A percentile compares a stretch with the other conserved stretches of the same genome.
Evolutionary conservation across 1,140 invertebrate species (phyloP).

Genomic region (Argopecten irradians): DNA sequence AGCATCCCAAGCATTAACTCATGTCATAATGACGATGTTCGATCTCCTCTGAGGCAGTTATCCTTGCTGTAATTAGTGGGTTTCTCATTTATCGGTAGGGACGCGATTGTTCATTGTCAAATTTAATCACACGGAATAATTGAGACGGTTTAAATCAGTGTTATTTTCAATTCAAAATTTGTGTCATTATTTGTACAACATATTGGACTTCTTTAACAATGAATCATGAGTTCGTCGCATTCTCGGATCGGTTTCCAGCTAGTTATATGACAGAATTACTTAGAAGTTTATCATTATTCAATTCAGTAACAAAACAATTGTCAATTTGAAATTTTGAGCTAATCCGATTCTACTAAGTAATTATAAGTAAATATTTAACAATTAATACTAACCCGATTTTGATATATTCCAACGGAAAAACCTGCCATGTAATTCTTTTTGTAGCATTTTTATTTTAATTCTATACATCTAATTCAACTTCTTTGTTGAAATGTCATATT

Average conservation of each 20-base stretch:
- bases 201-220: neutral
- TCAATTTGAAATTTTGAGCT: no score
- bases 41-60: neutral
- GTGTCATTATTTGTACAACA: neutral
- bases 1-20: neutral
- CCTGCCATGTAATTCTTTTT: no score
- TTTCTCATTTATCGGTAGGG: neutral
- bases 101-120: neutral
- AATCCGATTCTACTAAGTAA: no score
- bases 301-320: no score
- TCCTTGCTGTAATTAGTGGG: neutral
- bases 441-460: no score
- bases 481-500: no score
- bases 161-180: neutral
- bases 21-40: neutral
- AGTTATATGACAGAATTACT: neutral
- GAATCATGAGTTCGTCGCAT: neutral
- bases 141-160: neutral
- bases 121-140: neutral
- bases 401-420: no score
- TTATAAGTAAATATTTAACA: no score
- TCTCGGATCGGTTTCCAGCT: neutral
- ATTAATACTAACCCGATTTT: no score
- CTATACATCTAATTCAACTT: no score
- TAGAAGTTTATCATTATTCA: no score